Percentiles rank a stretch among this genome's conserved stretches.
Conservation (phyloP, 92 coral and sea anemone genomes). For the Phenganax subtilis region DNA sequence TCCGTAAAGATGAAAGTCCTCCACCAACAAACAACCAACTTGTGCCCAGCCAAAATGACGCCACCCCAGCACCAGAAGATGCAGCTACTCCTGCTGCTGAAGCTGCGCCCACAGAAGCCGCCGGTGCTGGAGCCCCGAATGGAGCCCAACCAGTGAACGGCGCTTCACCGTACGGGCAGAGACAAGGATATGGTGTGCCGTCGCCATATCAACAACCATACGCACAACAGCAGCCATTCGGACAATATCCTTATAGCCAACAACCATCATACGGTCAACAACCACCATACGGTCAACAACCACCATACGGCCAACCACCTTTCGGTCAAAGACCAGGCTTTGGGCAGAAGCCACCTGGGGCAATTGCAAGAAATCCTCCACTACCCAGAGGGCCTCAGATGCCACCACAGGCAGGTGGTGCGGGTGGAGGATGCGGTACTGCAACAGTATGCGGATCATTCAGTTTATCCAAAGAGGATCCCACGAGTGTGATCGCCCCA, state of each 20-base stretch:
- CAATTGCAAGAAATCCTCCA: not conserved
- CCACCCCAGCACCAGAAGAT: constrained; percentile 21
- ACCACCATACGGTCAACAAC: not conserved
- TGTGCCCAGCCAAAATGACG: constrained; percentile 23
- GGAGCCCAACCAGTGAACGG: constrained; percentile 1
- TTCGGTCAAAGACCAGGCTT: constrained; percentile 25
- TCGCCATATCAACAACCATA: constrained; percentile 18
- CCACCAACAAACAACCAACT: constrained; percentile 42
- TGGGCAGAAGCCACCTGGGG: not conserved
- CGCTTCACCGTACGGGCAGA: not conserved
- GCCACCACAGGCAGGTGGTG: constrained; percentile 30
- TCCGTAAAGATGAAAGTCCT: constrained; percentile 40
- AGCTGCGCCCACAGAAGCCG: not conserved
- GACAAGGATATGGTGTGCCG: not conserved
- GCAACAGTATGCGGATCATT: constrained; percentile 44
- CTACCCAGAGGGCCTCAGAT: not conserved
- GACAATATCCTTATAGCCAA: constrained; percentile 24
- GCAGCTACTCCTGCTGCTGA: constrained; percentile 7
- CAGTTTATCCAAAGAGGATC: constrained; percentile 30
- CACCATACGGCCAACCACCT: not conserved
- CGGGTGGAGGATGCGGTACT: constrained; percentile 33
- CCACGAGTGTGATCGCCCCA: constrained; percentile 28
- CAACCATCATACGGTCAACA: not conserved
- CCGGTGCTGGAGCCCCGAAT: not conserved
- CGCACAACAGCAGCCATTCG: not conserved